Conservation (phyloP, 2,113 vertebrate genomes). For the Bos javanicus region DNA sequence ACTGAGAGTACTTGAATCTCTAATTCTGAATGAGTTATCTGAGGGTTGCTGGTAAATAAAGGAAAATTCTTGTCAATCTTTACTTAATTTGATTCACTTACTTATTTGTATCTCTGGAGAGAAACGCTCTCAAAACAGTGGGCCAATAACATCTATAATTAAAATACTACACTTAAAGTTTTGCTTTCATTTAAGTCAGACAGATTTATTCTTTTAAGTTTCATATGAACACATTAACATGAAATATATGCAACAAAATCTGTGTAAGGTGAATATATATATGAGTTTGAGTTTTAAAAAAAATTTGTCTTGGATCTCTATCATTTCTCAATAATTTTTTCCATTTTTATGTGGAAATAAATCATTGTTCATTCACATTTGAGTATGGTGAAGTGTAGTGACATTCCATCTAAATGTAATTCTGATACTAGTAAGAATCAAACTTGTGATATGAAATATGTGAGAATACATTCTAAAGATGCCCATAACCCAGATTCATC, state of each 20-base stretch:
- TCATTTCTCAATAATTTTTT: neutral
- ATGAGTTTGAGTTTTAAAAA: neutral
- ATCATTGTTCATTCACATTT: neutral
- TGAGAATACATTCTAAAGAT: neutral
- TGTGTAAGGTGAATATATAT: neutral
- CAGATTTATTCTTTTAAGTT: neutral
- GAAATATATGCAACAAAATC: neutral
- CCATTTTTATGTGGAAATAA: neutral
- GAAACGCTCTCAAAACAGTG: constrained; percentile 37
- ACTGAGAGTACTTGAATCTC: constrained; percentile 21
- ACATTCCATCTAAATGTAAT: neutral
- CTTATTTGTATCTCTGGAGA: constrained; percentile 46
- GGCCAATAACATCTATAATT: constrained; percentile 34
- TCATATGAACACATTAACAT: neutral
- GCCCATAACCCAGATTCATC: neutral
- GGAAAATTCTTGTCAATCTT: constrained; percentile 53
- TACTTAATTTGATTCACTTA: constrained; percentile 57
- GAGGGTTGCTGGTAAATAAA: constrained; percentile 3
- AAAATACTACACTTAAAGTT: neutral
- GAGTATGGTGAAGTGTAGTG: neutral
- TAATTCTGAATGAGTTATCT: constrained; percentile 43
- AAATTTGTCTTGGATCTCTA: neutral
- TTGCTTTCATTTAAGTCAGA: constrained; percentile 6
- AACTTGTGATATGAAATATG: neutral
- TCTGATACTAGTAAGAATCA: neutral